Evolutionary conservation across 2,797 vertebrate genomes (phyloP).

Genomic region (Philypnodon macrostomus): DNA sequence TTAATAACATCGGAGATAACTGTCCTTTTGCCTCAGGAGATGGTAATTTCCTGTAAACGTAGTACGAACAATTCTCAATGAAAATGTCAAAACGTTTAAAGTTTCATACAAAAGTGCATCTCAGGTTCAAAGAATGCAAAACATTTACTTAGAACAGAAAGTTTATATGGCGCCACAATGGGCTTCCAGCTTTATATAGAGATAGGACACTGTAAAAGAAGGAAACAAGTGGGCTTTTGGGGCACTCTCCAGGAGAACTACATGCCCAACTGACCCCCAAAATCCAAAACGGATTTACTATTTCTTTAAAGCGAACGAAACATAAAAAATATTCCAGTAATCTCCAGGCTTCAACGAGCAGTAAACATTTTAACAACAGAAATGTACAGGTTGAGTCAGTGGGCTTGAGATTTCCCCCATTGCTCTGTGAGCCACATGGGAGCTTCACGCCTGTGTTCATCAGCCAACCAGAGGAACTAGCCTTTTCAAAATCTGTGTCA

Average conservation of each 20-base stretch:
- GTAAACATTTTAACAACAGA: conserved; percentile 99
- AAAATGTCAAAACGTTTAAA: conserved; percentile 82
- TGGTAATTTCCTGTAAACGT: conserved; percentile 78
- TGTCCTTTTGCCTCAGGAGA: conserved; percentile 76
- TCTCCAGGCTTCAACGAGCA: conserved; percentile 96
- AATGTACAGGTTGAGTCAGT: conserved; percentile 95
- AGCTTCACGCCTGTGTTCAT: conserved; percentile 88
- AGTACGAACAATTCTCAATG: conserved; percentile 75
- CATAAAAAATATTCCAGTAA: conserved; percentile 87
- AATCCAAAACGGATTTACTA: too few relatives aligned
- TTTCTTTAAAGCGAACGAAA: conserved; percentile 62
- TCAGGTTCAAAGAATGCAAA: too few relatives aligned
- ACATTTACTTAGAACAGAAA: conserved; percentile 77
- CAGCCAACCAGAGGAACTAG: conserved; percentile 77
- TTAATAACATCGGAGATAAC: conserved; percentile 78
- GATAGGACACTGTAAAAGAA: too few relatives aligned
- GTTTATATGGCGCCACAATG: conserved; percentile 63
- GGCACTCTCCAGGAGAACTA: conserved; percentile 66
- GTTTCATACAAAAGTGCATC: conserved; percentile 86
- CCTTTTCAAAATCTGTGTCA: conserved; percentile 74
- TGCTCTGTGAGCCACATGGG: conserved; percentile 84
- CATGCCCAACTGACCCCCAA: conserved; percentile 73
- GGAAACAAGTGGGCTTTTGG: conserved; percentile 50
- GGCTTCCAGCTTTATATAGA: conserved; percentile 72
- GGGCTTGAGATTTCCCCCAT: conserved; percentile 88